Base-by-base conservation (phyloP, 2,113 vertebrate genomes). In the Phylloscopus trochiloides region DNA sequence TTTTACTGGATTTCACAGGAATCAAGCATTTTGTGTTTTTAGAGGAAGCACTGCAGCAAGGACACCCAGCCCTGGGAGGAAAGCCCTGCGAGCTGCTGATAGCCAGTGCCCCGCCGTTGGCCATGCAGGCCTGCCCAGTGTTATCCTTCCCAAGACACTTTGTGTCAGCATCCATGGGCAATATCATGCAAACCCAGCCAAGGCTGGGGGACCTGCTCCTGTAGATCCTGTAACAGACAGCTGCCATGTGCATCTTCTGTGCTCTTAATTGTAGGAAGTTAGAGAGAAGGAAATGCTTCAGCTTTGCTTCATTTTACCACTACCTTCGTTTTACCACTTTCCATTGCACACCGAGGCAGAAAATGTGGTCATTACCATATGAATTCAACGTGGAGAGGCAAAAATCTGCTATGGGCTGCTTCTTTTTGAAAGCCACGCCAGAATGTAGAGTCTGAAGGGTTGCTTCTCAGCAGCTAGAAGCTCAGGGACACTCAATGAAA, bases 101-200 rank as follows among this genome's bases (percentile, higher is more conserved):
- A 51, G 65, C 26, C n/a, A 10, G 12, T 1, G 19, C 7, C 5
- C 11, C 21, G 50, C 58, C 0, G 0, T 3, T 57, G 59, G 15
- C 48, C 77, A 2, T 1, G 0, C 31, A 17, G 34, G 63, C 51
- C 74, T 28, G 43, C 20, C 59, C 36, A 1, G 4, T 6, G 36
- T 62, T 68, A 19, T 18, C 51, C 58, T 59, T 58, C 77, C 65
- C 40, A 9, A 6, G 18, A 21, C n/a, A 29, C 4, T 42, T 80
- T 48, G 48, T 86, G 47, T 36, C n/a, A 47, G 67, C 8, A 3
- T 32, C 71, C 76, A 9, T 21, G 43, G 31, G 36, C 38, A 45
- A 1, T 74, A 42, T 40, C 24, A 2, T 17, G 25, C 28, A 73
- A 58, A 52, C 32, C n/a, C 50, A 36, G 1, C 4, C 7, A 14